Percentiles rank a stretch among this genome's conserved stretches.
Evolutionary conservation across 2,888 invertebrate species (phyloP).

Genomic region (Anaspis maculata): DNA sequence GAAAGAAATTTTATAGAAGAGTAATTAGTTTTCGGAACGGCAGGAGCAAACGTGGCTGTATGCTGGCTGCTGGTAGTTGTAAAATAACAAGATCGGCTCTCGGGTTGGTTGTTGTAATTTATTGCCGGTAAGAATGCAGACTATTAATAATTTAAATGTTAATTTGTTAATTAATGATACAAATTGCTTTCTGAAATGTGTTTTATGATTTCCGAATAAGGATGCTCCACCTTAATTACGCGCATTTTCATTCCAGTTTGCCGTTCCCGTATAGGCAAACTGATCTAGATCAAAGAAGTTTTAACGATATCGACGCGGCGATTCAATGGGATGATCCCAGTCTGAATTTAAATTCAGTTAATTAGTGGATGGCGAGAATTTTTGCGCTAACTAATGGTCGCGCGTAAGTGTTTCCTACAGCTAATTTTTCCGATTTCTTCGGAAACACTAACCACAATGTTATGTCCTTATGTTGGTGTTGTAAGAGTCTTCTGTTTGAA

Average conservation of each 20-base stretch:
- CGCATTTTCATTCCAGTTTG: slow-evolving; percentile 7
- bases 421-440: too few species aligned
- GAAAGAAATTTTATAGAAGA: slow-evolving; percentile 22
- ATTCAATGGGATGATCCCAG: slow-evolving; percentile 4
- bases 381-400: slow-evolving; percentile 26
- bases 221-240: slow-evolving; percentile 16
- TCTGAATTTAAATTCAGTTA: slow-evolving; percentile 31
- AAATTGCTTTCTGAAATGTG: slow-evolving; percentile 43
- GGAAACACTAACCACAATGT: too few species aligned
- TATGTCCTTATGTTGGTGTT: too few species aligned
- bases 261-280: slow-evolving; percentile 12
- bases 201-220: slow-evolving; percentile 37
- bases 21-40: slow-evolving; percentile 26
- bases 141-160: slow-evolving; percentile 46
- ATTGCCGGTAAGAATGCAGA: slow-evolving; percentile 35
- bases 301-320: slow-evolving; percentile 20
- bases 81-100: slow-evolving; percentile 28
- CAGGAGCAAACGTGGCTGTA: slow-evolving; percentile 8
- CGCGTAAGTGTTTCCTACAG: too few species aligned
- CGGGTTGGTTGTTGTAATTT: slow-evolving; percentile 33
- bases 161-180: slow-evolving; percentile 47
- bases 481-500: too few species aligned
- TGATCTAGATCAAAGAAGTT: slow-evolving; percentile 28
- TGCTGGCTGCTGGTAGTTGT: slow-evolving; percentile 4
- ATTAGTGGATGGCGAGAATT: slow-evolving; percentile 21